Conservation (phyloP, 2,797 vertebrate genomes). For the Eulemur coronatus region DNA sequence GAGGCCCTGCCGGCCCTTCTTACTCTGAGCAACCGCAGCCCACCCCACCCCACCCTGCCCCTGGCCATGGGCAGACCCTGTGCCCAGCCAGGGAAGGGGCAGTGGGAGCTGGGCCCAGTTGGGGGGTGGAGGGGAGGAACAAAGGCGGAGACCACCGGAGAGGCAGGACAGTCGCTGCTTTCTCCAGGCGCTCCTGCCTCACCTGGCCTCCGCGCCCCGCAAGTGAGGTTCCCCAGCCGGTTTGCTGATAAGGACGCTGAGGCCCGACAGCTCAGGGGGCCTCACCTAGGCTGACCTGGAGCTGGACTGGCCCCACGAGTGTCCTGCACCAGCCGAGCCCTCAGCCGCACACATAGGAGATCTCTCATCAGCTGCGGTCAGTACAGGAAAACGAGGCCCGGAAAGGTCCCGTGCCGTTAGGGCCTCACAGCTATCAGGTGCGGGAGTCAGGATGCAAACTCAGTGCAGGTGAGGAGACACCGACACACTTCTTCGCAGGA, state of each 20-base stretch:
- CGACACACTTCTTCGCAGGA: not conserved
- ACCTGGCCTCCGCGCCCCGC: accelerated
- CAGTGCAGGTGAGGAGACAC: not conserved
- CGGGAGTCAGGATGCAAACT: not conserved
- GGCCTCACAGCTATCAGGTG: not conserved
- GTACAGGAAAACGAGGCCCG: not conserved
- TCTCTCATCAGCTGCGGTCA: not conserved
- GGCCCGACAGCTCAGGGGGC: not conserved
- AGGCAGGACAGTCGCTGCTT: not conserved
- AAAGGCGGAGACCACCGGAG: not conserved
- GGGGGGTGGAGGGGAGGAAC: not conserved
- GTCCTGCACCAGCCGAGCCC: not conserved
- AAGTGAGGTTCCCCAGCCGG: too few relatives aligned
- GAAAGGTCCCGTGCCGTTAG: not conserved
- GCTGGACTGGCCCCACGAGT: accelerated
- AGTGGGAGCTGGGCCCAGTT: not conserved
- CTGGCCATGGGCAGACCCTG: not conserved
- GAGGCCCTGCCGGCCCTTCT: not conserved
- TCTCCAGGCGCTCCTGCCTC: not conserved
- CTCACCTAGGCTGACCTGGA: not conserved
- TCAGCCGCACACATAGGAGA: accelerated
- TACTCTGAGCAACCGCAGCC: not conserved
- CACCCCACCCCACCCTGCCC: too few relatives aligned
- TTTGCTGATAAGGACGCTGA: not conserved
- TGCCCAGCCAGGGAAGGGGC: not conserved